Evolutionary conservation across 2,888 invertebrate genomes (phyloP), one percentile per base, ranked within the genome.

Genomic region (Drosophila differens): DNA sequence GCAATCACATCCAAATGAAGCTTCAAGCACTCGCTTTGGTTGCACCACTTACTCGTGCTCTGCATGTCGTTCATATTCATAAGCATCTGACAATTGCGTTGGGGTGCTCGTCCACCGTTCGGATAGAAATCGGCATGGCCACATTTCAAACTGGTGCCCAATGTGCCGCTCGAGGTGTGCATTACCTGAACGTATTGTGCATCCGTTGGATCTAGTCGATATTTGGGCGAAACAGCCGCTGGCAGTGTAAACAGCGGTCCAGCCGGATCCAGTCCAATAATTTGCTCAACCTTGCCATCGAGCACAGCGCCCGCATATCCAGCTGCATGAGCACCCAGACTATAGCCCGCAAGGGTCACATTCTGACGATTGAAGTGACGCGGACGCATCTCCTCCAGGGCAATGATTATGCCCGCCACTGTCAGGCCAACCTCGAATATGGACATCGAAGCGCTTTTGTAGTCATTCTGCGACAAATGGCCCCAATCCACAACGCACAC

Each of bases 51-150:
- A 93, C 93, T 93, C 67, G 91, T 90, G 61, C 89, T 92, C 65
- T 85, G 83, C 81, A 91, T 81, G 53, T 92, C 91, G n/a, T 81
- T 78, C 28, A 90, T 77, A 69, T 85, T 84, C 70, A 89, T 79
- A n/a, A 86, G 81, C 71, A 81, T 77, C 57, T 73, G 69, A 71
- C 93, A 93, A 76, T 93, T 93, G 22, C 84, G 80, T 76, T 93
- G 93, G 4, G 93, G 93, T 1, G 90, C 89, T 10, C 72, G 82
- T 0, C 93, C 93, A 1, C 93, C 93, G 66, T 93, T 93, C 1
- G 93, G 93, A 74, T 92, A 93, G 74, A 93, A 93, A 68, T 93
- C 93, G 0, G 92, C 93, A 71, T 93, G 93, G 5, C 93, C 93
- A 14, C 91, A 89, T 76, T 93, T 93, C 3, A 89, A 62, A 25